Evolutionary conservation across 2,797 vertebrate species (phyloP).

Genomic region (Lutra lutra): DNA sequence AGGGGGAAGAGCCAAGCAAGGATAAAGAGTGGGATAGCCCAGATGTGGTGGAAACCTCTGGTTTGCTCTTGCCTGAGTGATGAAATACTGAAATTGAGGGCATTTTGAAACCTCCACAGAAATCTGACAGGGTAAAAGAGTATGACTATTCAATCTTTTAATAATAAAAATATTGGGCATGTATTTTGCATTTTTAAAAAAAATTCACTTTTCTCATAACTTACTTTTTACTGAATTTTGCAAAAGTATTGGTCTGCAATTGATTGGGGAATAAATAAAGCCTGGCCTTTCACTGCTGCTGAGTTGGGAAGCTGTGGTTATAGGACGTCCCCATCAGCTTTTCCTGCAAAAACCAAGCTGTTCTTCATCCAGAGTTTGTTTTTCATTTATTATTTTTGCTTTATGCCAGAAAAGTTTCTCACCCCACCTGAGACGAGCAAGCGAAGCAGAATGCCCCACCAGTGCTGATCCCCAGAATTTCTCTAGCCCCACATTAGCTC

Average conservation of each 20-base stretch:
- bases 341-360: neutral
- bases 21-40: neutral
- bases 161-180: neutral
- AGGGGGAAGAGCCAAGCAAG: neutral
- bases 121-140: neutral
- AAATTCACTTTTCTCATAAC: conserved; percentile 12
- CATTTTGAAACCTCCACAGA: neutral
- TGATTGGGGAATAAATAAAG: neutral
- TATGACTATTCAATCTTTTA: neutral
- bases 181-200: neutral
- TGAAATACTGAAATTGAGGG: neutral
- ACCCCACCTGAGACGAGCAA: neutral
- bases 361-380: neutral
- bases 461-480: neutral
- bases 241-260: neutral
- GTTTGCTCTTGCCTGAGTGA: neutral
- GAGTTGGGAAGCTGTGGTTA: neutral
- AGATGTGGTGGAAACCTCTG: fast-evolving
- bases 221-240: conserved; percentile 39
- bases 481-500: neutral
- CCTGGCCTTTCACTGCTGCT: neutral
- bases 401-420: neutral
- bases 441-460: neutral
- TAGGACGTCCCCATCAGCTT: neutral
- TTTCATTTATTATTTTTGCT: neutral